Conservation (phyloP, 2,797 vertebrate genomes). For the Rachycentron canadum region DNA sequence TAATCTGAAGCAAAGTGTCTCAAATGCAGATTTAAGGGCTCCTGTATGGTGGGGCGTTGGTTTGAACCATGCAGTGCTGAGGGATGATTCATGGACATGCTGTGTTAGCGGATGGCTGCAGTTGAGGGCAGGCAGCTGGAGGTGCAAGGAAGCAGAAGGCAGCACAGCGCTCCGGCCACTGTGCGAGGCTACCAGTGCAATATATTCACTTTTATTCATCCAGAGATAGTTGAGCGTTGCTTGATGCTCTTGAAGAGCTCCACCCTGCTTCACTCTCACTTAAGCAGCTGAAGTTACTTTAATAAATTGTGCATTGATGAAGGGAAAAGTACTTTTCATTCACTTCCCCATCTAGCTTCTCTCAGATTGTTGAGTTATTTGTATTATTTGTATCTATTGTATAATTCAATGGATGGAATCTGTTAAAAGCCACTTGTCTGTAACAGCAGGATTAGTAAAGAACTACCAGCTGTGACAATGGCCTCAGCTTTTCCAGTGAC, state of each 20-base stretch:
- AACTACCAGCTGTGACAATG: constrained; percentile 22
- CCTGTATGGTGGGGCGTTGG: constrained; percentile 19
- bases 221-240: constrained; percentile 6
- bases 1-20: constrained; percentile 36
- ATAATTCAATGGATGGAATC: constrained; percentile 14
- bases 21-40: constrained; percentile 48
- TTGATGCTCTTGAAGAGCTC: constrained; percentile 8
- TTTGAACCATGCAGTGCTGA: constrained; percentile 23
- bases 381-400: no score
- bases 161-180: constrained; percentile 38
- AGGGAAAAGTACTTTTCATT: background rate
- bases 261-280: constrained; percentile 19
- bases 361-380: background rate
- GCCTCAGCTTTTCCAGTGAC: constrained; percentile 32
- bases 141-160: constrained; percentile 61
- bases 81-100: constrained; percentile 57
- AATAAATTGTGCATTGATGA: no score
- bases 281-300: no score
- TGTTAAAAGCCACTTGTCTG: constrained; percentile 17
- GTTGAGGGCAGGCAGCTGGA: constrained; percentile 49
- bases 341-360: background rate
- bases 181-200: constrained; percentile 24
- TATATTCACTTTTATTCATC: constrained; percentile 43
- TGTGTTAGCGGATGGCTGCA: constrained; percentile 40
- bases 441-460: constrained; percentile 26